Percentiles rank a stretch among this genome's conserved stretches.
Evolutionary conservation across 2,888 invertebrate genomes (phyloP).

Genomic region (Baccha elongata): DNA sequence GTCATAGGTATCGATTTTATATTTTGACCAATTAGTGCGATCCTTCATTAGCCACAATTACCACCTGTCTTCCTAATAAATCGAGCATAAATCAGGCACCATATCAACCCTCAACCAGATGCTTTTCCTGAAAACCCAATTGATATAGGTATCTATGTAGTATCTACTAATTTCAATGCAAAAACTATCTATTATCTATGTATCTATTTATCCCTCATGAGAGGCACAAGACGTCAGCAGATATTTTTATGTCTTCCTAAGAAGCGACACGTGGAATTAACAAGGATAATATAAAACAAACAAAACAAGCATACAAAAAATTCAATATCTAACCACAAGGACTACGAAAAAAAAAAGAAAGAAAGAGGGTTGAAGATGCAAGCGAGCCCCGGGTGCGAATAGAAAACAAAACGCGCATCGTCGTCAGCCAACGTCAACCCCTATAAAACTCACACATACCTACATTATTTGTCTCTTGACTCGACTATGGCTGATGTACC

Average conservation of each 20-base stretch:
- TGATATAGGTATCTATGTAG: too few species aligned
- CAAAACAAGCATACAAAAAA: constrained; percentile 50
- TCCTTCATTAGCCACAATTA: constrained; percentile 27
- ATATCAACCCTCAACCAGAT: constrained; percentile 21
- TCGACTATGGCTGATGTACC: constrained; percentile 18
- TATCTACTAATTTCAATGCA: constrained; percentile 33
- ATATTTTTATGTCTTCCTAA: constrained; percentile 71
- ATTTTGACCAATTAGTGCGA: constrained; percentile 35
- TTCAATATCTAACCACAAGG: constrained; percentile 65
- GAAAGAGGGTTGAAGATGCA: constrained; percentile 46
- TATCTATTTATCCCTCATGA: constrained; percentile 1
- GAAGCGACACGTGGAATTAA: constrained; percentile 72
- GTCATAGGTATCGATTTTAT: not conserved
- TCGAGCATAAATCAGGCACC: constrained; percentile 49
- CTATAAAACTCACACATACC: constrained; percentile 57
- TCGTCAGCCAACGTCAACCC: constrained; percentile 57
- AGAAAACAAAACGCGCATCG: constrained; percentile 60
- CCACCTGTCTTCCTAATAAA: constrained; percentile 50
- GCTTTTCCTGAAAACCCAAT: not conserved
- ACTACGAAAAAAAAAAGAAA: constrained; percentile 41
- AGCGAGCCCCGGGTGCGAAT: not conserved
- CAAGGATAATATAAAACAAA: constrained; percentile 69
- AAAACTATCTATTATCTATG: constrained; percentile 28
- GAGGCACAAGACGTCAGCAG: constrained; percentile 58
- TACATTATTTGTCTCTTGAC: constrained; percentile 38